These are phyloP conservation scores for Plebejus melissa DNA, from an alignment of 2,888 invertebrate species.

Conservation along the genomic window DNA sequence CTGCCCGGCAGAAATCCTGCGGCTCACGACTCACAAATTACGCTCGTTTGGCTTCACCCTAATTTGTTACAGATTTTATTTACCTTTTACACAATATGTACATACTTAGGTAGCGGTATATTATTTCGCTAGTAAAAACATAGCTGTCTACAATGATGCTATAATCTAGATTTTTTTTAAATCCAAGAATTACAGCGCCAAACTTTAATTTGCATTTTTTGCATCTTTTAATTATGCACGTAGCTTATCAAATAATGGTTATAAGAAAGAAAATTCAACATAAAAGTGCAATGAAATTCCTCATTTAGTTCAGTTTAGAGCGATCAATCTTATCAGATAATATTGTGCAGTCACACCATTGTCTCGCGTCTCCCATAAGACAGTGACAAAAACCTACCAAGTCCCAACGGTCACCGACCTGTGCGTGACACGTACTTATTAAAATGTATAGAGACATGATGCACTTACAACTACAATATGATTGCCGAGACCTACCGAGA, in stretches of 20 bases:
- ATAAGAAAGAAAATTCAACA: not conserved
- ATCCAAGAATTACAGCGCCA: too few species aligned
- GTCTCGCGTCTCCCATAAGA: constrained; percentile 28
- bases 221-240: too few species aligned
- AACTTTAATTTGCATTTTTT: too few species aligned
- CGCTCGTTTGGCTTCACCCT: too few species aligned
- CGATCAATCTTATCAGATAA: constrained; percentile 33
- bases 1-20: too few species aligned
- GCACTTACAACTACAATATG: not conserved
- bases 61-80: too few species aligned
- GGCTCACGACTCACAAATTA: too few species aligned
- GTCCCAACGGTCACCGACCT: constrained; percentile 30
- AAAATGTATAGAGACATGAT: not conserved
- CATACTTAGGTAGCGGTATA: too few species aligned
- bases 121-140: too few species aligned
- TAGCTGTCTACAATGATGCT: too few species aligned
- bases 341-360: constrained; percentile 31
- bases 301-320: not conserved
- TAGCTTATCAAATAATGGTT: not conserved
- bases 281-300: constrained; percentile 2
- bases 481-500: not conserved
- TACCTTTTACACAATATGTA: too few species aligned
- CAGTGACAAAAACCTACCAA: constrained; percentile 30
- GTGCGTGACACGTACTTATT: not conserved
- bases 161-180: too few species aligned